Base-by-base conservation (phyloP, 2,113 vertebrate genomes). In the Pyxicephalus adspersus region DNA sequence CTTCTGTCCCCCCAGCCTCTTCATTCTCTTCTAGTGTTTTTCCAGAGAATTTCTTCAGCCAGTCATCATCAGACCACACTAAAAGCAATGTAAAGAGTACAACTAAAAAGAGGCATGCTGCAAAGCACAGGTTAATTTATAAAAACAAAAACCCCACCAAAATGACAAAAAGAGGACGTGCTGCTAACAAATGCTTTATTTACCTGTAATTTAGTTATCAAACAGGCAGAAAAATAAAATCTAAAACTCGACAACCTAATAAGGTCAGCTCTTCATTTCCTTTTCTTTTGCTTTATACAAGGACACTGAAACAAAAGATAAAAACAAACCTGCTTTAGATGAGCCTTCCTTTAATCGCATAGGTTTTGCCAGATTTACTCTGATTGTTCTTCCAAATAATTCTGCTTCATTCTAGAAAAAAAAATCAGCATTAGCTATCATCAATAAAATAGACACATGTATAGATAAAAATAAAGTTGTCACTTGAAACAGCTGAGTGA, bases 61-160 rank as follows among this genome's bases (percentile, higher is more conserved):
- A 99, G 72, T 99, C 97, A 0, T 99, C 98, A 22, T 99, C 97
- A 0, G 97, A 96, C 97, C 97, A 99, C 73, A 99, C 97, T 99
- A 28, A 65, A 77, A 74, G 73, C 50, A 76, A 34, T 4, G n/a
- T 34, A 67, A 4, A 38, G 9, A 45, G 15, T 15, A 45, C 1
- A 45, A 13, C 38, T 45, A 3, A 45, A 45, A 13, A 45, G 6
- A 34, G 31, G 3, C 31, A 4, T 34, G 38, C 11, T 38, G 38
- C 3, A 38, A 38, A 38, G 38, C 1, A 38, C 38, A 38, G 7
- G 38, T 9, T 16, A 3, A 65, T 65, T 28, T 58, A 11, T 58
- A 20, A 9, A 58, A 54, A 19, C 25, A 25, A 70, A 70, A 8
- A 11, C 0, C 4, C 25, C 4, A 25, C 8, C 2, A 8, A 38